Conservation (phyloP, 2,797 vertebrate genomes). For the Falco novaeseelandiae region DNA sequence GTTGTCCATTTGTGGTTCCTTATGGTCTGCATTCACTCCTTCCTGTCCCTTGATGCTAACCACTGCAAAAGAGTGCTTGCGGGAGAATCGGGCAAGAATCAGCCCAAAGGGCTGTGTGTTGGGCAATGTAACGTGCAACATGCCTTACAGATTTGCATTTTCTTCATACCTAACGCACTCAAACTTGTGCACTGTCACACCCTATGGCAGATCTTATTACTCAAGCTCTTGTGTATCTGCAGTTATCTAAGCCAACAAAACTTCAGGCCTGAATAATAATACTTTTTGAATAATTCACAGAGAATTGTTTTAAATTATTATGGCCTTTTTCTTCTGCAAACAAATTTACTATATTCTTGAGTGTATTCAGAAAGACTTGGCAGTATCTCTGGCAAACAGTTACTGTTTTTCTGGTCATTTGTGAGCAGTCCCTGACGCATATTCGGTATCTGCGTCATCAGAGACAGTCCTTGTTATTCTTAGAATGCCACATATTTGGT, state of each 20-base stretch:
- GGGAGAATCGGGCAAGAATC: background rate
- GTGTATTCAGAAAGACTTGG: background rate
- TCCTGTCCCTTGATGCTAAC: background rate
- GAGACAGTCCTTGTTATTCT: background rate
- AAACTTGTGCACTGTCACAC: constrained; percentile 9
- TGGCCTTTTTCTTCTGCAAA: background rate
- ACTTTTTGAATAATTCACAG: background rate
- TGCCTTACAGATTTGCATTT: constrained; percentile 12
- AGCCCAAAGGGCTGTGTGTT: background rate
- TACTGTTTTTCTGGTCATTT: background rate
- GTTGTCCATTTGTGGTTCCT: background rate
- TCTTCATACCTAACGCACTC: constrained; percentile 17
- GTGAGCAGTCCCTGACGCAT: background rate
- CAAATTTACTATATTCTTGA: background rate
- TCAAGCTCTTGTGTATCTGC: background rate
- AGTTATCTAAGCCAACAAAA: constrained; percentile 19
- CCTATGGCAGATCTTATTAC: background rate
- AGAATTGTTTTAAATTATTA: background rate
- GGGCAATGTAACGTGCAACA: background rate
- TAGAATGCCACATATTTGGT: background rate
- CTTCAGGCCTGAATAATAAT: background rate
- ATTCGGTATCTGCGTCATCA: background rate
- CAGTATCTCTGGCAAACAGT: background rate
- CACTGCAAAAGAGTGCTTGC: background rate
- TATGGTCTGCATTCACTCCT: background rate